These are phyloP conservation scores for Augochlora pura DNA, from an alignment of 1,140 invertebrate genomes.

Conservation along the genomic window DNA sequence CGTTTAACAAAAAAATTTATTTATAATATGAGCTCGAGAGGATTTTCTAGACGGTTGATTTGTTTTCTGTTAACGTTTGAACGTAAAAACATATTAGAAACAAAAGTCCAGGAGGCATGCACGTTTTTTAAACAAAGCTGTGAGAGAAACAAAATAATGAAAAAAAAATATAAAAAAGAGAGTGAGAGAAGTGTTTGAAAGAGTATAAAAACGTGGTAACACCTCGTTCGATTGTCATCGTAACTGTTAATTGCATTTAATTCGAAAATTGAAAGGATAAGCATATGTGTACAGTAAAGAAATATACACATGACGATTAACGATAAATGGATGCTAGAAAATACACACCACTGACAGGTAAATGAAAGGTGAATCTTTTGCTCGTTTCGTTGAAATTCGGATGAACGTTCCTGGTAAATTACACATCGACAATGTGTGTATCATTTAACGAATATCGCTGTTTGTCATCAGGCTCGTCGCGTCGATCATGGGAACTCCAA, in stretches of 20 bases:
- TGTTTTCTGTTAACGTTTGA: slow-evolving; percentile 15
- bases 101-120: background rate
- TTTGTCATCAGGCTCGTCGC: slow-evolving; percentile 41
- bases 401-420: slow-evolving; percentile 54
- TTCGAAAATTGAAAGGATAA: slow-evolving; percentile 39
- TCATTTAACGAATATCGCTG: slow-evolving; percentile 40
- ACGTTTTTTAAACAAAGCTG: background rate
- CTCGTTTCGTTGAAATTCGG: slow-evolving; percentile 45
- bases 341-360: slow-evolving; percentile 17
- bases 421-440: slow-evolving; percentile 8
- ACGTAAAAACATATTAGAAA: background rate
- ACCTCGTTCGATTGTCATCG: slow-evolving; percentile 18
- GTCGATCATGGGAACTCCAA: slow-evolving; percentile 19
- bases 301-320: background rate
- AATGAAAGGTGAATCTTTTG: slow-evolving; percentile 8
- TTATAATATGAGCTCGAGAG: slow-evolving; percentile 28
- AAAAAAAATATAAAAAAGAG: background rate
- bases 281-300: background rate
- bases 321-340: slow-evolving; percentile 10
- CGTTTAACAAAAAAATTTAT: slow-evolving; percentile 18
- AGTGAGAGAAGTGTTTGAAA: background rate
- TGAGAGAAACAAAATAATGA: background rate
- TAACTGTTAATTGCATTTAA: slow-evolving; percentile 50
- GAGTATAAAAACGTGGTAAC: slow-evolving; percentile 16
- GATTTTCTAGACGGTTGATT: background rate